Evolutionary conservation across 2,797 vertebrate species (phyloP).

Genomic region (Anguilla obscura): DNA sequence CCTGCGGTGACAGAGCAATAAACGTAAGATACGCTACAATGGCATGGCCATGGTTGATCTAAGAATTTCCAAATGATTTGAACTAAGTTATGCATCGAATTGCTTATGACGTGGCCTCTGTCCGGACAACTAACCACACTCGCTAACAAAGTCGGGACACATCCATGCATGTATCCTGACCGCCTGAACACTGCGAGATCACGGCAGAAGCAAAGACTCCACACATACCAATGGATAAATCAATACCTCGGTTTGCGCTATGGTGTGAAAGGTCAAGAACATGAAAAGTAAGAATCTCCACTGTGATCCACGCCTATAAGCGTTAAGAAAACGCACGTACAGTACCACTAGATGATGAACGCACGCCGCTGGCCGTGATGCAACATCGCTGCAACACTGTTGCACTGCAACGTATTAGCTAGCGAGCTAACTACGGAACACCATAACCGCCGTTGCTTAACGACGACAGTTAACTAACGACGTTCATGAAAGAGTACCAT

Average conservation of each 20-base stretch:
- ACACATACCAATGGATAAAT: neutral
- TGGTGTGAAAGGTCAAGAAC: neutral
- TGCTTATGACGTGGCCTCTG: neutral
- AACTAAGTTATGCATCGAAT: conserved; percentile 1
- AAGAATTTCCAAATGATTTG: neutral
- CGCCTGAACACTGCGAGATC: neutral
- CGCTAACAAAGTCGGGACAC: neutral
- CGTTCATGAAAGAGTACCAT: too few relatives aligned
- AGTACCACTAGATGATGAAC: neutral
- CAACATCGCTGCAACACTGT: conserved; percentile 57
- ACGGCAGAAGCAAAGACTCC: neutral
- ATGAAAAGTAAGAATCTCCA: conserved; percentile 1
- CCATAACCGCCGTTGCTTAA: neutral
- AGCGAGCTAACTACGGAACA: neutral
- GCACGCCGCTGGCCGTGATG: conserved; percentile 47
- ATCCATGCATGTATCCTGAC: neutral
- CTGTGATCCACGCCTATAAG: neutral
- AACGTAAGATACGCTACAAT: neutral
- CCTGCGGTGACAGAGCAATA: neutral
- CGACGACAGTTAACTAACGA: neutral
- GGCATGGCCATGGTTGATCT: neutral
- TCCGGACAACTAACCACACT: neutral
- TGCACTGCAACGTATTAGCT: neutral
- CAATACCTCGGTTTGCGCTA: neutral
- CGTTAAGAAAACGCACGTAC: neutral